A percentile compares a stretch with the other conserved stretches of the same genome.
Conservation (phyloP, 2,888 invertebrate genomes). For the Andricus quercusramuli region DNA sequence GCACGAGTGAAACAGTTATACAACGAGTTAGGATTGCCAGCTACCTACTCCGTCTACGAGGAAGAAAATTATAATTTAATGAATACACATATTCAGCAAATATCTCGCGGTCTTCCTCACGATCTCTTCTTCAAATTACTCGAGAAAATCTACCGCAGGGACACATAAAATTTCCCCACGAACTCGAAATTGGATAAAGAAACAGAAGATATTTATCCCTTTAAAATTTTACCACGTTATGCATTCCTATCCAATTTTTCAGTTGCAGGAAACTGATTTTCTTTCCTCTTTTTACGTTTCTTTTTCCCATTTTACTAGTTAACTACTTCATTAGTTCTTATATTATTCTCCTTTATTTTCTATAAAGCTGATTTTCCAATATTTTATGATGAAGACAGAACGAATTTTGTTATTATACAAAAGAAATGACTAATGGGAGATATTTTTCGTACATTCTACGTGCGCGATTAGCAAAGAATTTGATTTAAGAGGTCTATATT, state of each 20-base stretch:
- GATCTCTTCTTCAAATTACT: slow-evolving; percentile 90
- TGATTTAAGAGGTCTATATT: not conserved
- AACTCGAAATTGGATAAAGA: not conserved
- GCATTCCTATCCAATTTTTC: slow-evolving; percentile 4
- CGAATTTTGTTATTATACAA: not conserved
- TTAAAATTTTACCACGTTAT: not conserved
- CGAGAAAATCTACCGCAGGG: slow-evolving; percentile 89
- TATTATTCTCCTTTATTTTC: slow-evolving; percentile 24
- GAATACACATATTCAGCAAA: slow-evolving; percentile 90
- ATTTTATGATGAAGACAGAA: not conserved
- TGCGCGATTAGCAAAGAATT: not conserved
- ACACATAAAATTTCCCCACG: slow-evolving; percentile 78
- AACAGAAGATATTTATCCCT: not conserved
- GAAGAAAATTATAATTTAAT: slow-evolving; percentile 91
- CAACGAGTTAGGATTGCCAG: slow-evolving; percentile 87
- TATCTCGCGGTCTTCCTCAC: slow-evolving; percentile 89
- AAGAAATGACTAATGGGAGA: not conserved
- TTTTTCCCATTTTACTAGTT: not conserved
- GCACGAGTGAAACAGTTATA: slow-evolving; percentile 87
- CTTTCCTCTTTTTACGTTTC: not conserved
- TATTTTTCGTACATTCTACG: not conserved
- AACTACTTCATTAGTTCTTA: slow-evolving; percentile 29
- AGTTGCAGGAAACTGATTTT: not conserved
- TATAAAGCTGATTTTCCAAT: not conserved
- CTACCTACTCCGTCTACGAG: slow-evolving; percentile 89